Percentiles rank a stretch among this genome's conserved stretches.
phyloP scores from a whole-genome alignment of 2,113 vertebrate genomes.

The Bombycilla garrulus region DNA sequence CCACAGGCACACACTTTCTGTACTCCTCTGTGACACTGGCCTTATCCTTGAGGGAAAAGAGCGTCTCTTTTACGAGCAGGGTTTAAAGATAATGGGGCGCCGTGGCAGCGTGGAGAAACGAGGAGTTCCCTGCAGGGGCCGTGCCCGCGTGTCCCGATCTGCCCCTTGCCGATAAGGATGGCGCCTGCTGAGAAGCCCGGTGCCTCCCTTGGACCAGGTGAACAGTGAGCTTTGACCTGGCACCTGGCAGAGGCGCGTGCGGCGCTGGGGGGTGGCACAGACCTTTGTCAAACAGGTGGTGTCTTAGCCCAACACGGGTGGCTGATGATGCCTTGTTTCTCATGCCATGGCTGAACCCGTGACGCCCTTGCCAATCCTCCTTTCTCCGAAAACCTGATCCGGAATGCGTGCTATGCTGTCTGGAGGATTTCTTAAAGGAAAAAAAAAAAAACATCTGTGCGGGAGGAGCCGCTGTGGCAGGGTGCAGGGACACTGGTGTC shows the following conservation, averaged over 20 bases:
- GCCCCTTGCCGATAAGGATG: conserved; percentile 28
- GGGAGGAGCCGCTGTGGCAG: accelerated
- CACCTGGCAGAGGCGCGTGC: neutral
- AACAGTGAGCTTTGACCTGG: conserved; percentile 31
- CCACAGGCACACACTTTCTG: accelerated
- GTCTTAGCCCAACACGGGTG: neutral
- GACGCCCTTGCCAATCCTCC: neutral
- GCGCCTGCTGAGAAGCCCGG: neutral
- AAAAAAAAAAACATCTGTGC: neutral
- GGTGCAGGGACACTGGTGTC: neutral
- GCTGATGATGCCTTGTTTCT: neutral
- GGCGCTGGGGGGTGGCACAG: neutral
- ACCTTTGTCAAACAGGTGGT: neutral
- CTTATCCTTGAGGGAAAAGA: neutral
- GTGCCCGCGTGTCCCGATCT: neutral
- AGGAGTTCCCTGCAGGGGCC: neutral
- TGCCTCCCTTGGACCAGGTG: neutral
- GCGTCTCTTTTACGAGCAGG: neutral
- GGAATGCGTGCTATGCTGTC: accelerated
- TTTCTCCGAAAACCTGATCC: neutral
- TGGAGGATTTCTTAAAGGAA: neutral
- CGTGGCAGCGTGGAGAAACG: neutral
- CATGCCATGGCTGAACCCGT: accelerated
- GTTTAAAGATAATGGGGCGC: neutral
- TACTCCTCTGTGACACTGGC: neutral